Percentiles rank a stretch among this genome's conserved stretches.
These are phyloP conservation scores for Distichodus sexfasciatus DNA, from an alignment of 2,797 vertebrate genomes.

Conservation along the genomic window DNA sequence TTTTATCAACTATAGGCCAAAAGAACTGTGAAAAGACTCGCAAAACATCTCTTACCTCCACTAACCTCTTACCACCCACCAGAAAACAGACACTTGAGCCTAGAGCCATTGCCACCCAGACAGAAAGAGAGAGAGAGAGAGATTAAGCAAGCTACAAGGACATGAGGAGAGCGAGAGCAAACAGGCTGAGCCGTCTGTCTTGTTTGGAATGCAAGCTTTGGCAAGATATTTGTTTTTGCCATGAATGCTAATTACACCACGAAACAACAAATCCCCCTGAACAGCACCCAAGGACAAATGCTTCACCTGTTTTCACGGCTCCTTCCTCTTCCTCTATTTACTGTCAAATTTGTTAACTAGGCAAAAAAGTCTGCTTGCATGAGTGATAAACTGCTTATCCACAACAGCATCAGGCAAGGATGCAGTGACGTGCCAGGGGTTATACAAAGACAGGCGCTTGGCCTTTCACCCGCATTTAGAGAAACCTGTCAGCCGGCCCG, in stretches of 20 bases:
- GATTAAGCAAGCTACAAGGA: neutral
- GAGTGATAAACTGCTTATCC: neutral
- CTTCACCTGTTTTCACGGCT: neutral
- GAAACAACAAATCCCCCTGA: conserved; percentile 20
- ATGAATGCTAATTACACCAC: conserved; percentile 54
- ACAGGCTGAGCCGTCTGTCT: conserved; percentile 37
- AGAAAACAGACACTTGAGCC: neutral
- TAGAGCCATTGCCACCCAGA: neutral
- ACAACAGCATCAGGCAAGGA: neutral
- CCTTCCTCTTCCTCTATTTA: neutral
- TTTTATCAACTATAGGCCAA: no score
- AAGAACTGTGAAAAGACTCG: no score
- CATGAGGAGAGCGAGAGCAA: conserved; percentile 3
- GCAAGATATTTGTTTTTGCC: conserved; percentile 38
- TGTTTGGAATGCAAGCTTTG: conserved; percentile 54
- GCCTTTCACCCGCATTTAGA: neutral
- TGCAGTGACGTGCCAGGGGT: neutral
- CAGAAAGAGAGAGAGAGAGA: neutral
- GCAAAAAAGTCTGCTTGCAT: neutral
- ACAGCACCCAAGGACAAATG: conserved; percentile 9
- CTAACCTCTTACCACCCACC: conserved; percentile 9
- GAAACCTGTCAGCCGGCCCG: neutral
- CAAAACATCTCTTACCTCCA: no score
- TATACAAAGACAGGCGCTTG: neutral
- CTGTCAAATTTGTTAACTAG: neutral